Base-by-base conservation (phyloP, 2,888 invertebrate genomes). In the Drosophila quasianomalipes region DNA sequence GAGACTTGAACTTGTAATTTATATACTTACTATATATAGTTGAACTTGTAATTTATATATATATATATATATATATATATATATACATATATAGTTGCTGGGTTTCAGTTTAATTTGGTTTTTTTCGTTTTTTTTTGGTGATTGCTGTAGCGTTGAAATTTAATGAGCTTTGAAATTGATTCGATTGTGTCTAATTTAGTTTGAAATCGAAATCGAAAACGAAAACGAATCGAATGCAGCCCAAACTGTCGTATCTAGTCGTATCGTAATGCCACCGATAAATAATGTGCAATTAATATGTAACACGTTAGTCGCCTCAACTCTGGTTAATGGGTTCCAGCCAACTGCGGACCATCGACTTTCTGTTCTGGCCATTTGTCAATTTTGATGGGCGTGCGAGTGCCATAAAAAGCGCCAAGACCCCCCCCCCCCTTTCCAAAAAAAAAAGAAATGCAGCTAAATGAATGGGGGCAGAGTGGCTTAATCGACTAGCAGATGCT, bases 281-380 rank as follows among this genome's bases (percentile, higher is more conserved):
- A 90, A 85, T 88, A 90, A 89, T 88, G 85, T 83, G 80, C 88
- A 88, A 88, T 88, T 88, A 88, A 89, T 88, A 88, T 88, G 88
- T 90, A 89, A 90, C 91, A 89, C 88, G 89, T 87, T 89, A 77
- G 79, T 76, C 69, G 74, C 54, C 41, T 67, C 75, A 71, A 75
- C 75, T 82, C 81, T 59, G 70, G 76, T 77, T 69, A 72, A 76
- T 70, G 75, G 70, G 41, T 61, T 26, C 53, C 51, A 51, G 37
- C 66, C 51, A 62, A 54, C 33, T 41, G 72, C 12, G 63, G 66
- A 51, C n/a, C 14, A 3, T 7, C 39, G 57, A 39, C 58, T 49
- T 30, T 16, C 22, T 68, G 72, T 68, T 35, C 16, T 39, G 75
- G 80, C 83, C 92, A 91, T 91, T 90, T 92, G 89, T 91, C 92